Evolutionary conservation across 2,797 vertebrate genomes (phyloP), one percentile per base, ranked within the genome.

Genomic region (Sitta carolinensis): DNA sequence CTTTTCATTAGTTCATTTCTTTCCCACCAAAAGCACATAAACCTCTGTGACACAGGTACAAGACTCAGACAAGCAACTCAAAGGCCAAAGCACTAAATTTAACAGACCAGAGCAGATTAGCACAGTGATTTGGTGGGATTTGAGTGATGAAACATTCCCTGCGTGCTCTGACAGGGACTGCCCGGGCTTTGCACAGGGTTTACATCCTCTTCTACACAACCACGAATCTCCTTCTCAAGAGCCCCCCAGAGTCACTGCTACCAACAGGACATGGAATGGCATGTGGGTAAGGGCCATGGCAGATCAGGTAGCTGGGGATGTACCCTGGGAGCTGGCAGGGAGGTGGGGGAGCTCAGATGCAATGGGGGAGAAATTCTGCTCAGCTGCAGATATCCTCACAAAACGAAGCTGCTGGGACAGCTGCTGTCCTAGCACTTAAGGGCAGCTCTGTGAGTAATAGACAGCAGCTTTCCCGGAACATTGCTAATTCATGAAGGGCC

Each of bases 401-500:
- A 50, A 87, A 57, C 1, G 1, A 30, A 34, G 62, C 68, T 83
- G 81, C 45, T 0, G 5, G 40, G 52, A 87, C 57, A 84, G 75
- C 52, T 22, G 16, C 92, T 82, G 52, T 10, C 68, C 63, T 42
- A 57, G 74, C 91, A 67, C 70, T 90, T 69, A 22, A n/a, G 58
- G 76, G 54, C 68, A 89, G 89, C 77, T 73, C 58, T 70, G n/a
- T 73, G 85, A 94, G 94, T 77, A 94, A 97, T 2, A 94, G 96
- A 89, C 76, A 14, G 63, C 73, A 87, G 90, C 92, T 74, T 93
- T 95, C 84, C 91, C 1, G 0, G 51, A 14, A 94, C 87, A 95
- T 97, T 85, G 94, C 80, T 97, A 97, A 97, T 96, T 95, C 92
- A 97, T 93, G 84, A 89, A 19, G 67, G 48, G 9, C 51, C 76